Conservation (phyloP, 2,113 vertebrate genomes). For the Prochilodus magdalenae region DNA sequence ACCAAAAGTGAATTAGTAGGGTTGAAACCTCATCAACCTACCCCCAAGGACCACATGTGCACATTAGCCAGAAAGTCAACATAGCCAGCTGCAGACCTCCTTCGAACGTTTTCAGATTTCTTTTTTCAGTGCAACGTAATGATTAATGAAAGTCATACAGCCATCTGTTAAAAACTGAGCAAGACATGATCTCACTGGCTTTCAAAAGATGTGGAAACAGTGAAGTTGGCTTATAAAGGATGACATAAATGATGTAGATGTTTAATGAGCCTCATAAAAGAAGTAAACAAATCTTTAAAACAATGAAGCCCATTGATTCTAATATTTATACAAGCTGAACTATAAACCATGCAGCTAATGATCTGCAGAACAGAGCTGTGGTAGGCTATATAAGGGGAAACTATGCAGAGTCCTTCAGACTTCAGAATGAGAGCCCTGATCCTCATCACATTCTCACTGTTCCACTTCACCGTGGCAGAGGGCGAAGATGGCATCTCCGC, state of each 20-base stretch:
- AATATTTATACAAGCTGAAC: not conserved
- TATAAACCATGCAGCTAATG: not conserved
- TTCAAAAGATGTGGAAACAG: not conserved
- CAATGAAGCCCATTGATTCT: not conserved
- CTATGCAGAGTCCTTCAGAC: not conserved
- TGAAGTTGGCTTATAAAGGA: not conserved
- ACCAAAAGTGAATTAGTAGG: too few species aligned
- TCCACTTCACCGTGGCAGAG: not conserved
- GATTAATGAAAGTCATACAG: not conserved
- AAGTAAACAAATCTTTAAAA: not conserved
- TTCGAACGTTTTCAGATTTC: not conserved
- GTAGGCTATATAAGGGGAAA: not conserved
- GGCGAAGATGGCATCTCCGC: not conserved
- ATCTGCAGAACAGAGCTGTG: not conserved
- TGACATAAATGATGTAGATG: not conserved
- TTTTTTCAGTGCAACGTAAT: not conserved
- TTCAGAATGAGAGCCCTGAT: conserved; percentile 23
- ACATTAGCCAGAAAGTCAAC: too few species aligned
- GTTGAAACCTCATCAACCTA: too few species aligned
- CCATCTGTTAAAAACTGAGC: not conserved
- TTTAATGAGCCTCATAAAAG: not conserved
- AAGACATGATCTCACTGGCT: not conserved
- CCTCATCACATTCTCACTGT: not conserved
- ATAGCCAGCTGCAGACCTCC: not conserved
- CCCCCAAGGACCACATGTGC: too few species aligned